A percentile compares a stretch with the other conserved stretches of the same genome.
phyloP scores from a whole-genome alignment of 2,113 vertebrate genomes.

The Nicator chloris region DNA sequence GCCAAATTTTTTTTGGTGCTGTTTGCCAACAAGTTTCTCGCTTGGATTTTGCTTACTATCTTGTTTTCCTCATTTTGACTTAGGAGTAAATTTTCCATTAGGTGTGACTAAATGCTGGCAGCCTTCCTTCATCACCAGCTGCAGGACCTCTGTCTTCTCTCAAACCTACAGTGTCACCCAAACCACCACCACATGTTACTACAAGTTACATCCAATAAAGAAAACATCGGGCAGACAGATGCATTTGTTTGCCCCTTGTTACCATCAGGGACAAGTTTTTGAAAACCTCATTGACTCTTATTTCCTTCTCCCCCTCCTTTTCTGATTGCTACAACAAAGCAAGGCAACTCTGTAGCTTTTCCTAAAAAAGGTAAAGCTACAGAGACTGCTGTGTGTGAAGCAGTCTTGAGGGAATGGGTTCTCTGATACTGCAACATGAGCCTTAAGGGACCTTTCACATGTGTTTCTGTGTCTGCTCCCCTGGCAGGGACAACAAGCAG shows the following conservation, averaged over 20 bases:
- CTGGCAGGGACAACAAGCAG: not conserved
- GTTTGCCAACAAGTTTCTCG: not conserved
- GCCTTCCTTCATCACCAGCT: not conserved
- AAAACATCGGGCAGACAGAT: not conserved
- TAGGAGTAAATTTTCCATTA: not conserved
- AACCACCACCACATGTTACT: not conserved
- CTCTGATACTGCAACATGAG: not conserved
- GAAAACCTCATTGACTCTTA: not conserved
- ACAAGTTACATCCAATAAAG: not conserved
- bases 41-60: not conserved
- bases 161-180: not conserved
- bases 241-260: not conserved
- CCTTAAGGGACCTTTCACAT: not conserved
- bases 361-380: too few species aligned
- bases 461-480: not conserved
- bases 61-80: not conserved
- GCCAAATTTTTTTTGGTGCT: not conserved
- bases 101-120: not conserved
- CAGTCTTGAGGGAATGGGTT: rapidly evolving
- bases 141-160: not conserved
- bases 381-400: not conserved
- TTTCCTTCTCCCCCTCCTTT: not conserved
- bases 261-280: not conserved
- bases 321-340: not conserved
- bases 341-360: not conserved